Evolutionary conservation across 2,113 vertebrate genomes (phyloP).

Genomic region (Grallaria varia): DNA sequence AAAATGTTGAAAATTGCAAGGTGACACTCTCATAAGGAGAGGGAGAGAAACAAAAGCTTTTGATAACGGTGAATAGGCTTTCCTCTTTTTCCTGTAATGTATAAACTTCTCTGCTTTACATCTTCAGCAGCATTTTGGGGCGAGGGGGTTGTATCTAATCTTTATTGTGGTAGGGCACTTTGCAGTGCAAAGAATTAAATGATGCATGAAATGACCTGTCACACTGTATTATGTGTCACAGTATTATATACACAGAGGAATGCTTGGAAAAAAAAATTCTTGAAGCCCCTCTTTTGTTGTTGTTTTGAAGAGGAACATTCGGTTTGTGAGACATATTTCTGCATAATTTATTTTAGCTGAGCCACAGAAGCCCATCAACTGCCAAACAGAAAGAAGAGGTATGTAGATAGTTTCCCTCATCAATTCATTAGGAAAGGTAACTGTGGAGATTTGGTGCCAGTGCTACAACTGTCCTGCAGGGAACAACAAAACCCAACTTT

Average conservation of each 20-base stretch:
- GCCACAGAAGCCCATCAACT: background rate
- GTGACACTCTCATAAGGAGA: background rate
- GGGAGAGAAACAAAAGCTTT: background rate
- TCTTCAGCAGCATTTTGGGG: background rate
- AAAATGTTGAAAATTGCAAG: background rate
- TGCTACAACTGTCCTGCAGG: background rate
- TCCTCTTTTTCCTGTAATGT: background rate
- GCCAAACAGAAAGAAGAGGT: background rate
- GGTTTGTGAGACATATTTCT: background rate
- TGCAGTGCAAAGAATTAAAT: conserved; percentile 67
- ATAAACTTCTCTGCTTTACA: background rate
- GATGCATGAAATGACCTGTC: conserved; percentile 72
- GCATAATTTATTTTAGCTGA: background rate
- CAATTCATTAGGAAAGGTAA: background rate
- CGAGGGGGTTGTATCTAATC: background rate
- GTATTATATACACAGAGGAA: background rate
- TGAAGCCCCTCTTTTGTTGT: background rate
- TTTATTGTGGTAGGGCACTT: conserved; percentile 21
- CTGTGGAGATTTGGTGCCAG: background rate
- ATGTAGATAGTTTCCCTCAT: background rate
- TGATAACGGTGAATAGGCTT: background rate
- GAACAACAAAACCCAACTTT: background rate
- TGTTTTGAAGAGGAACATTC: background rate
- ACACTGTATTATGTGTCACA: conserved; percentile 28
- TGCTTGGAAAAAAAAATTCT: background rate